A percentile compares a stretch with the other conserved stretches of the same genome.
phyloP scores from a whole-genome alignment of 2,797 vertebrate species.

The Botia kubotai region DNA sequence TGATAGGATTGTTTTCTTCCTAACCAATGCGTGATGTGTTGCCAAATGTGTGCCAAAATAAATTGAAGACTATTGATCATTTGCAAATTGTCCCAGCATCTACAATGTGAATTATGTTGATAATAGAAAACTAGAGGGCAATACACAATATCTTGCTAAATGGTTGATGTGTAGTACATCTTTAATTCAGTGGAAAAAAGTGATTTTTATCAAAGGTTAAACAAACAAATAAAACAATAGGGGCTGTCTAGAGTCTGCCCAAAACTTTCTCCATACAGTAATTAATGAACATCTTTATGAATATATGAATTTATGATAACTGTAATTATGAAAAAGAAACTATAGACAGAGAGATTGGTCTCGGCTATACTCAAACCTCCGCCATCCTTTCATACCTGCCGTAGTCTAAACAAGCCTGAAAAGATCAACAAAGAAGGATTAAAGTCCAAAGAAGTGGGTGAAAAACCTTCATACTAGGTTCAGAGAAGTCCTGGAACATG shows the following conservation, averaged over 20 bases:
- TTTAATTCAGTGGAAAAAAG: background rate
- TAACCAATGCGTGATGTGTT: background rate
- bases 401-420: constrained; percentile 57
- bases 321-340: constrained; percentile 11
- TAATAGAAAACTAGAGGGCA: background rate
- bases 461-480: constrained; percentile 47
- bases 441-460: constrained; percentile 47
- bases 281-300: background rate
- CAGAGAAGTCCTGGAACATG: constrained; percentile 45
- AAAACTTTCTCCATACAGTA: background rate
- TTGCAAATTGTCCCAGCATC: background rate
- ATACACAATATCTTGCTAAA: background rate
- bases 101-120: background rate
- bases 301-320: background rate
- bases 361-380: background rate
- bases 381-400: constrained; percentile 37
- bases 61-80: background rate
- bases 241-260: background rate
- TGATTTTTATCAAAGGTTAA: background rate
- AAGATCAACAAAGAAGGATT: constrained; percentile 48
- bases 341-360: background rate
- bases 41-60: background rate
- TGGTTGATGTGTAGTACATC: background rate
- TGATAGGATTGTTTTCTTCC: too few species aligned
- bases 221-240: background rate